Evolutionary conservation across 2,797 vertebrate species (phyloP).

Genomic region (Capromys pilorides): DNA sequence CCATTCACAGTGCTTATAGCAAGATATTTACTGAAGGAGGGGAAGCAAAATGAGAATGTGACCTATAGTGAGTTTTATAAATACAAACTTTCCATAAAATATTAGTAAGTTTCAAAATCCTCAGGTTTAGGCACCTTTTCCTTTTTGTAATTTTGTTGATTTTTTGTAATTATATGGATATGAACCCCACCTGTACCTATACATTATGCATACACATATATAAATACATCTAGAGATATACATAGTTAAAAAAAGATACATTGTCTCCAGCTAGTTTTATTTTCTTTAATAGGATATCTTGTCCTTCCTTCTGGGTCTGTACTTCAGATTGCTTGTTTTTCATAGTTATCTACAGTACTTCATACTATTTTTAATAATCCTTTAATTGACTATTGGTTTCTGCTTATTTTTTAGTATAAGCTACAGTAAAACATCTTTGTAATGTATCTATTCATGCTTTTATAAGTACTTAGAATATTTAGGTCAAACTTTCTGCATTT

Average conservation of each 20-base stretch:
- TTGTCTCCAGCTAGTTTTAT: conserved; percentile 45
- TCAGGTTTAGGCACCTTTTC: conserved; percentile 29
- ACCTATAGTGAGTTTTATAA: background rate
- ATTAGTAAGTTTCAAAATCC: background rate
- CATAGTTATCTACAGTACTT: background rate
- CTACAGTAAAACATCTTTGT: background rate
- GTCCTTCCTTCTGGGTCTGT: background rate
- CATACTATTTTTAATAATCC: background rate
- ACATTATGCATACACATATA: background rate
- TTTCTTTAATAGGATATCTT: conserved; percentile 8
- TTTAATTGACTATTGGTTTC: background rate
- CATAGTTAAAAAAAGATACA: background rate
- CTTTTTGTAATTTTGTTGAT: conserved; percentile 30
- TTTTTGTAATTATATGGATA: background rate
- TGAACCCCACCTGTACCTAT: background rate
- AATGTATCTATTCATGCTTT: background rate
- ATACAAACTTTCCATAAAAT: conserved; percentile 32
- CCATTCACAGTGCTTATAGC: background rate
- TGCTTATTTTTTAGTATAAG: background rate
- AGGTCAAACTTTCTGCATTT: conserved; percentile 40
- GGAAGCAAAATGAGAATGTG: background rate
- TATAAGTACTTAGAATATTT: background rate
- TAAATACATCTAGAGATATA: background rate
- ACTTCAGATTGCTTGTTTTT: background rate
- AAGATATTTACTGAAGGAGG: background rate